Evolutionary conservation across 2,113 vertebrate genomes (phyloP).

Genomic region (Gavia stellata): DNA sequence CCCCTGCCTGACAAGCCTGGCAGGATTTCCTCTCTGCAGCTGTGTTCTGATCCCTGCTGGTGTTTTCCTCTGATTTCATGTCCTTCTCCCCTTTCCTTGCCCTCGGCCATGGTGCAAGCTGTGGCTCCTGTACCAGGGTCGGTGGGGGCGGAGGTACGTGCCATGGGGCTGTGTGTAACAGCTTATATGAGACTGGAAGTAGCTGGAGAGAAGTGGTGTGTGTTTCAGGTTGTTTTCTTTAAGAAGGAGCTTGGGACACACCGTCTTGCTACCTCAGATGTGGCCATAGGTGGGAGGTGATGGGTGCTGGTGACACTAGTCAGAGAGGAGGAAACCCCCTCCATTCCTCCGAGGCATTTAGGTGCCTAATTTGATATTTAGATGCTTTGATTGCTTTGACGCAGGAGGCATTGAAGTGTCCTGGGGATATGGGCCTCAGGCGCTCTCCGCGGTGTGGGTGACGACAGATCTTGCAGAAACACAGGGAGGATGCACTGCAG

Average conservation of each 20-base stretch:
- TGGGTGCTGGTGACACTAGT: neutral
- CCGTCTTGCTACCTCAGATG: neutral
- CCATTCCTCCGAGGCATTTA: neutral
- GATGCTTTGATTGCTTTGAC: neutral
- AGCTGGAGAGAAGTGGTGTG: neutral
- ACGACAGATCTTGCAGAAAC: neutral
- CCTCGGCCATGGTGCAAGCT: neutral
- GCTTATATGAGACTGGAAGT: neutral
- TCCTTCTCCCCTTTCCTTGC: neutral
- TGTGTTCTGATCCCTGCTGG: neutral
- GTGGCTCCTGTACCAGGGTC: neutral
- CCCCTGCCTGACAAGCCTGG: neutral
- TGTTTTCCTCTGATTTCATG: neutral
- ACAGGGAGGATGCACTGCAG: neutral
- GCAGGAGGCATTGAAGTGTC: neutral
- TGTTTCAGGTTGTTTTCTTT: neutral
- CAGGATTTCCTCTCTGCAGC: neutral
- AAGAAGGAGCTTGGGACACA: neutral
- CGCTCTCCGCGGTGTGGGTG: accelerated
- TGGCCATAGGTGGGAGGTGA: neutral
- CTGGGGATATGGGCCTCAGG: neutral
- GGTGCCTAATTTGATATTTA: neutral
- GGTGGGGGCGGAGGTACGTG: accelerated
- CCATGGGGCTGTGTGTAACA: no score
- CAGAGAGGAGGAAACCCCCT: neutral